Percentiles rank a stretch among this genome's conserved stretches.
phyloP scores from a whole-genome alignment of 1,140 invertebrate species.

The Achatina immaculata region DNA sequence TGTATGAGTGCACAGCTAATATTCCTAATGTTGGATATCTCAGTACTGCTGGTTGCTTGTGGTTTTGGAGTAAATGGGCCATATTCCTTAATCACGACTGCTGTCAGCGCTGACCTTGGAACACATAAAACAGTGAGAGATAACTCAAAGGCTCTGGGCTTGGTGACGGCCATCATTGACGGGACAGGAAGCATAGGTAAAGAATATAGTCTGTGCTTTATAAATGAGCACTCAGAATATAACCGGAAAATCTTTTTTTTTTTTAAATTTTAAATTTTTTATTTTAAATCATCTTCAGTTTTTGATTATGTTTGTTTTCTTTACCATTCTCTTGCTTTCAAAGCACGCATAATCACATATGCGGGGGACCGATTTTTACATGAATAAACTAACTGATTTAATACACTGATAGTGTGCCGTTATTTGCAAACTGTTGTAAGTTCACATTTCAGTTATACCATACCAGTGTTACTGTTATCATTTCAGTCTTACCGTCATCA shows the following conservation, averaged over 20 bases:
- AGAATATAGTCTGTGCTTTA: no score
- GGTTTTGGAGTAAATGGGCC: slow-evolving; percentile 94
- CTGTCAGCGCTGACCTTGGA: slow-evolving; percentile 93
- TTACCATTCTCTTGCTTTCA: no score
- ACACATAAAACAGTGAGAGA: slow-evolving; percentile 87
- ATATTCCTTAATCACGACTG: slow-evolving; percentile 95
- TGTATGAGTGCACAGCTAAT: neutral
- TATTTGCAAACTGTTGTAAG: slow-evolving; percentile 21
- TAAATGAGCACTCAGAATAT: no score
- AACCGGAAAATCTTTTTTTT: no score
- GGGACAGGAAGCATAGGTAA: slow-evolving; percentile 92
- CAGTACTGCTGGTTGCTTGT: slow-evolving; percentile 80
- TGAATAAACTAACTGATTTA: no score
- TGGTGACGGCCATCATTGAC: slow-evolving; percentile 96
- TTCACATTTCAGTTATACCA: no score
- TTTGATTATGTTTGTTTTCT: no score
- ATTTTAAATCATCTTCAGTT: no score
- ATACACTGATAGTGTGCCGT: slow-evolving; percentile 10
- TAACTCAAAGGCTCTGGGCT: slow-evolving; percentile 91
- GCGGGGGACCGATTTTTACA: no score
- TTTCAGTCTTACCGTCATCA: neutral
- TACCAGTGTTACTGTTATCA: no score
- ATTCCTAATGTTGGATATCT: slow-evolving; percentile 36
- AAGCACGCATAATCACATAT: no score
- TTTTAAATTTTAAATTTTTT: no score